phyloP scores from a whole-genome alignment of 2,888 invertebrate species.

The Amiota communis region DNA sequence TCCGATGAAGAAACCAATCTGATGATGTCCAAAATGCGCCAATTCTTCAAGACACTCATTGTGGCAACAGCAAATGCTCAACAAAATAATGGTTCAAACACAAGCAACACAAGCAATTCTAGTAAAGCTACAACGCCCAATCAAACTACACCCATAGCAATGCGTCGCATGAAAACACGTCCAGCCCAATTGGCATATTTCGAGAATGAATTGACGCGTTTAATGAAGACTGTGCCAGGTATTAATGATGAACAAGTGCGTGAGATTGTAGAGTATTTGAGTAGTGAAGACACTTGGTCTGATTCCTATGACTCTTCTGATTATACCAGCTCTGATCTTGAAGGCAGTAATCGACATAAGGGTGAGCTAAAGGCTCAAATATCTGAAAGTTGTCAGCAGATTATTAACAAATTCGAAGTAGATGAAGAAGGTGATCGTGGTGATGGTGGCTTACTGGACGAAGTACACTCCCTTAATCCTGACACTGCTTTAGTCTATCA shows the following conservation, averaged over 20 bases:
- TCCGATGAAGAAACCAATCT: conserved; percentile 94
- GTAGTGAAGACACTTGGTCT: conserved; percentile 94
- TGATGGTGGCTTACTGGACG: conserved; percentile 74
- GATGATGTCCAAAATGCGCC: conserved; percentile 96
- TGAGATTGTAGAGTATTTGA: conserved; percentile 92
- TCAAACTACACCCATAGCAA: conserved; percentile 72
- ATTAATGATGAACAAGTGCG: conserved; percentile 92
- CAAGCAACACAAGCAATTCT: conserved; percentile 50
- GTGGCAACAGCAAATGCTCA: conserved; percentile 77
- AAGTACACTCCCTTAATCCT: conserved; percentile 76
- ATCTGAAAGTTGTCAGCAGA: conserved; percentile 90
- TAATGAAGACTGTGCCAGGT: conserved; percentile 95
- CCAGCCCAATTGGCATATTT: conserved; percentile 91
- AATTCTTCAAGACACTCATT: conserved; percentile 93
- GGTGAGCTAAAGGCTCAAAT: conserved; percentile 87
- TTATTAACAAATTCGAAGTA: conserved; percentile 87
- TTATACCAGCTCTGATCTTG: conserved; percentile 90
- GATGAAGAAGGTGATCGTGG: conserved; percentile 77
- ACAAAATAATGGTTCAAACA: conserved; percentile 51
- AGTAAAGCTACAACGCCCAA: conserved; percentile 65
- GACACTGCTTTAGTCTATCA: conserved; percentile 92
- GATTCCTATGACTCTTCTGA: conserved; percentile 95
- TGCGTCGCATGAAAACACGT: conserved; percentile 77
- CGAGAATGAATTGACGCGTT: conserved; percentile 88
- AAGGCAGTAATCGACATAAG: conserved; percentile 78